phyloP scores from a whole-genome alignment of 2,113 vertebrate genomes.

The Hippopotamus amphibius region DNA sequence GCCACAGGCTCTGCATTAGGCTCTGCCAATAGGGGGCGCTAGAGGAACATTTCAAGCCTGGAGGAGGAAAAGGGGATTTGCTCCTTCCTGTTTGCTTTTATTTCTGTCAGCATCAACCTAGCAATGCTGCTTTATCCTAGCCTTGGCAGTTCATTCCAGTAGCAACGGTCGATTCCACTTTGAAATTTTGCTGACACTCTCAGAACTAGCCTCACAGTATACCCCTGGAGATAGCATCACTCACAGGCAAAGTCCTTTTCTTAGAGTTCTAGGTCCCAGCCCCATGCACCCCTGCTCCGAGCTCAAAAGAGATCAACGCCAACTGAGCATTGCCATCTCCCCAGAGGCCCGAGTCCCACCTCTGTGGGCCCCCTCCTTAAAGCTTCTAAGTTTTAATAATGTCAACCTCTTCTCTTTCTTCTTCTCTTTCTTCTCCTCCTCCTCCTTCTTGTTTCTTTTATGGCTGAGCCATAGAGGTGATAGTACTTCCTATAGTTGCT shows the following conservation, averaged over 20 bases:
- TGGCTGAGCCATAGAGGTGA: not conserved
- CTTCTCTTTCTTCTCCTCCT: not conserved
- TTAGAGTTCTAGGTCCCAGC: not conserved
- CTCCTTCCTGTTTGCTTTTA: not conserved
- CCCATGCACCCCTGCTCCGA: not conserved
- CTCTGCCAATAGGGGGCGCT: not conserved
- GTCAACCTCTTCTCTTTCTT: not conserved
- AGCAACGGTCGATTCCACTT: slow-evolving; percentile 4
- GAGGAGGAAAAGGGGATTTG: not conserved
- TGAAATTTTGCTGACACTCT: not conserved
- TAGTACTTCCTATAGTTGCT: not conserved
- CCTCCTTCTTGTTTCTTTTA: not conserved
- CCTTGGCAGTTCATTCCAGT: not conserved
- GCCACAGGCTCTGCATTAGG: not conserved
- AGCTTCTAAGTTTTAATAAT: not conserved
- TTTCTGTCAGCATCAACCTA: not conserved
- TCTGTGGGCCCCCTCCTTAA: not conserved
- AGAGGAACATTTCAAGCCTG: not conserved
- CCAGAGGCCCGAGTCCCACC: not conserved
- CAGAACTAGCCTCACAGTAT: not conserved
- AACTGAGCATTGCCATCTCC: not conserved
- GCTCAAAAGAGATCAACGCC: not conserved
- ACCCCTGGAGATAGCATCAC: not conserved
- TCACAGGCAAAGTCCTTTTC: not conserved
- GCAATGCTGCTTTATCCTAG: not conserved